Percentiles rank a stretch among this genome's conserved stretches.
These are phyloP conservation scores for Nemoura dubitans DNA, from an alignment of 2,888 invertebrate genomes.

Conservation along the genomic window DNA sequence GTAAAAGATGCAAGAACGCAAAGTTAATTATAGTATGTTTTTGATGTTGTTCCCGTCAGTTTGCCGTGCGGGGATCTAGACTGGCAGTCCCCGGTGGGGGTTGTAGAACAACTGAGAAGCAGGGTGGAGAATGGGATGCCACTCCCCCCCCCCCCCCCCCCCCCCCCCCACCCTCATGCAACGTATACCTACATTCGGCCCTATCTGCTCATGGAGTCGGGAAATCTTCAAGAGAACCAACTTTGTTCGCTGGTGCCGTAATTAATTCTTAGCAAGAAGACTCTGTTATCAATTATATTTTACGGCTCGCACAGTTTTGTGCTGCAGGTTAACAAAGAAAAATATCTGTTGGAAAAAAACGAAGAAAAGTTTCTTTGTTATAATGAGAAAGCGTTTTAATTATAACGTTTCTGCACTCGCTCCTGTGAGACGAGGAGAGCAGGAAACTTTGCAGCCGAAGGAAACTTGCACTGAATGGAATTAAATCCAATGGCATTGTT, in stretches of 20 bases:
- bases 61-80: background rate
- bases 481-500: background rate
- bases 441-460: background rate
- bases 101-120: background rate
- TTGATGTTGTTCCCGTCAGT: background rate
- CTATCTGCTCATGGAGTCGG: background rate
- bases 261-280: slow-evolving; percentile 45
- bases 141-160: slow-evolving; percentile 35
- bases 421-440: background rate
- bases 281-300: slow-evolving; percentile 47
- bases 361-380: slow-evolving; percentile 22
- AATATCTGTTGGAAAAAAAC: slow-evolving; percentile 27
- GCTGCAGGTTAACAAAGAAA: slow-evolving; percentile 40
- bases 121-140: background rate
- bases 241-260: slow-evolving; percentile 43
- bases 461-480: background rate
- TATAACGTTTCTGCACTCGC: slow-evolving; percentile 1
- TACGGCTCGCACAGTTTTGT: slow-evolving; percentile 38
- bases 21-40: background rate
- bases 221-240: slow-evolving; percentile 46
- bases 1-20: background rate
- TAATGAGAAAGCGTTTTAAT: slow-evolving; percentile 28
- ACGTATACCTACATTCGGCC: background rate
- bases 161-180: too few species aligned
- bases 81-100: background rate